Base-by-base conservation (phyloP, 2,113 vertebrate genomes). In the Siniperca chuatsi region DNA sequence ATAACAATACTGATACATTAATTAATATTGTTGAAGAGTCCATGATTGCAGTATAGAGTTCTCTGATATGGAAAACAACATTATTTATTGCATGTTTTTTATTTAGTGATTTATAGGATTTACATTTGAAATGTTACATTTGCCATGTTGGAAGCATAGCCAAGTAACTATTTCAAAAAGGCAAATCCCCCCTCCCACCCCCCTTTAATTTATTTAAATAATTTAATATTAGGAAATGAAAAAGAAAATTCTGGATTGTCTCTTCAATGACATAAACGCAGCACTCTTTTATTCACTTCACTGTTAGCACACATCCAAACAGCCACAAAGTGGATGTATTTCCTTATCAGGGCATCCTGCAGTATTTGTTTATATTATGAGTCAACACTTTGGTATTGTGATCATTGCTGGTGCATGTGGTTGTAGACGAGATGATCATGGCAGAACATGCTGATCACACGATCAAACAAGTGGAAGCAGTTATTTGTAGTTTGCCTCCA, bases 321-420 rank as follows among this genome's bases (percentile, higher is more conserved):
- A 44, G 18, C 44, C n/a, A n/a, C 57, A 48, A 6, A 29, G 46
- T 58, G 40, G 13, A 52, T 65, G 0, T 1, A 16, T 72, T 54
- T 52, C 82, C 84, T 79, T 86, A 84, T 87, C 25, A 18, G 87
- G 85, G 3, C 78, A 67, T 83, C 25, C 64, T 66, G 73, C 81
- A 5, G 40, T 58, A 15, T 66, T 35, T 29, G 55, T 79, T 83
- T 87, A 46, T 61, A 9, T 20, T 29, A 9, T 88, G 87, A 93
- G 55, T 93, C 92, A 89, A 48, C 46, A 35, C 74, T 88, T n/a
- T 67, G 81, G 52, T 68, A 85, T 89, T 61, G n/a, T 44, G 35
- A 42, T 67, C 12, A 0, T 8, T 8, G 16, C 75, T 79, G 65
- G 21, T 35, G 20, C 54, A 65, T 42, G 62, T 60, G 29, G 42